Evolutionary conservation across 2,888 invertebrate genomes (phyloP).

Genomic region (Calameuta pallipes): DNA sequence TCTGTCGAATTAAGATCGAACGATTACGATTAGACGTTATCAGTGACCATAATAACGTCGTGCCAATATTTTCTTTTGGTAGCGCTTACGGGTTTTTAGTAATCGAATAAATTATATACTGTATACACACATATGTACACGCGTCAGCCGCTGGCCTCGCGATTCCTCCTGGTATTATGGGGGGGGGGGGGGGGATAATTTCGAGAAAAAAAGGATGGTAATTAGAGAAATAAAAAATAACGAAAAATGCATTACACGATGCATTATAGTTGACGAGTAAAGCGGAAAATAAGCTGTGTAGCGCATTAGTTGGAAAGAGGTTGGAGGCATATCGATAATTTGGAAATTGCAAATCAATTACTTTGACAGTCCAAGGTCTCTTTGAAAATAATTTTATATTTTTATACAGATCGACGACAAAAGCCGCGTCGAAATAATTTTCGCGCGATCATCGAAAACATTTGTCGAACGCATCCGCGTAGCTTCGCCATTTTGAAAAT

Average conservation of each 20-base stretch:
- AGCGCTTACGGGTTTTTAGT: neutral
- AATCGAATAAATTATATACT: neutral
- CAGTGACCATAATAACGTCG: neutral
- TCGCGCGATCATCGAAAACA: neutral
- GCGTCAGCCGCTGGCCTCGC: neutral
- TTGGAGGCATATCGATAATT: neutral
- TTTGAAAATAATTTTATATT: conserved; percentile 50
- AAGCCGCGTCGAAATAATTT: conserved; percentile 28
- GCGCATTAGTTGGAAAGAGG: neutral
- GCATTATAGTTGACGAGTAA: neutral
- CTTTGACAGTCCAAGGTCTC: conserved; percentile 27
- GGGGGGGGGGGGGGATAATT: neutral
- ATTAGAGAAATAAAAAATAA: conserved; percentile 22
- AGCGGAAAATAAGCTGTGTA: neutral
- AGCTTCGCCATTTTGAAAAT: neutral
- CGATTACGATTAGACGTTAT: neutral
- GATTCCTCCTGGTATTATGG: neutral
- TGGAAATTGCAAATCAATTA: conserved; percentile 1
- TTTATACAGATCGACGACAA: conserved; percentile 39
- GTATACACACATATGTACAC: neutral
- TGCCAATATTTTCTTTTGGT: neutral
- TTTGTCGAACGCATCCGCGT: neutral
- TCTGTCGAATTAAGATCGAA: neutral
- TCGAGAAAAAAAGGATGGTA: neutral
- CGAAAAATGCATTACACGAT: conserved; percentile 13